Percentiles rank a stretch among this genome's conserved stretches.
phyloP scores from a whole-genome alignment of 2,113 vertebrate species.

The Gymnobelideus leadbeateri region DNA sequence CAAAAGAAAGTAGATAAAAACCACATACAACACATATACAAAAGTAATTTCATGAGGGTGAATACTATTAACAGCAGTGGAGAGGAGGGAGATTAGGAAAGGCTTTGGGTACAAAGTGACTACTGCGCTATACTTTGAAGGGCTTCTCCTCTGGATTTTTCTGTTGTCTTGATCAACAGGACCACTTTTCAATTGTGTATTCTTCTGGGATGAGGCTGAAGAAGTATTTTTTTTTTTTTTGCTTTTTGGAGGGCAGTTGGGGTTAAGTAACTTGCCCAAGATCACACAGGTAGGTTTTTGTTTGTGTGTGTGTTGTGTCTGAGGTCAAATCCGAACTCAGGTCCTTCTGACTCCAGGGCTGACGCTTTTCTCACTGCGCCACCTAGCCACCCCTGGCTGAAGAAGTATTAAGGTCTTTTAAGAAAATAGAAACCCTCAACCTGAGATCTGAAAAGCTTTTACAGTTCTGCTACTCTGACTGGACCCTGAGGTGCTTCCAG shows the following conservation, averaged over 20 bases:
- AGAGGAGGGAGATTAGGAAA: background rate
- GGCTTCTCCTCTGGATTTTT: background rate
- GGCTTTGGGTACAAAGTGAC: background rate
- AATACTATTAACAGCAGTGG: background rate
- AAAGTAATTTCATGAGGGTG: background rate
- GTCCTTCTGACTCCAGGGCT: too few relatives aligned
- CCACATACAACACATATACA: too few relatives aligned
- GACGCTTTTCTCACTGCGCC: too few relatives aligned
- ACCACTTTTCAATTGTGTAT: background rate
- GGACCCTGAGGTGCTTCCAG: background rate
- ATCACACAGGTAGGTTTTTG: too few relatives aligned
- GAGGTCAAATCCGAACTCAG: too few relatives aligned
- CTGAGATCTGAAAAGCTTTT: background rate
- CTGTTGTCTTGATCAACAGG: background rate
- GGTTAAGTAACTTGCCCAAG: too few relatives aligned
- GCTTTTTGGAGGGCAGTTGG: too few relatives aligned
- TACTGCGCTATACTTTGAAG: background rate
- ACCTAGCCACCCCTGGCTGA: too few relatives aligned
- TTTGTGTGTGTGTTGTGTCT: too few relatives aligned
- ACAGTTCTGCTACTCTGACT: background rate
- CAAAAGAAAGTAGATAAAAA: background rate
- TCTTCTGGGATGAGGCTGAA: background rate
- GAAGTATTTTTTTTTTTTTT: too few relatives aligned
- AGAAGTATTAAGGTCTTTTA: background rate
- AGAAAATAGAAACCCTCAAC: background rate